Evolutionary conservation across 2,888 invertebrate genomes (phyloP).

Genomic region (Therioaphis trifolii): DNA sequence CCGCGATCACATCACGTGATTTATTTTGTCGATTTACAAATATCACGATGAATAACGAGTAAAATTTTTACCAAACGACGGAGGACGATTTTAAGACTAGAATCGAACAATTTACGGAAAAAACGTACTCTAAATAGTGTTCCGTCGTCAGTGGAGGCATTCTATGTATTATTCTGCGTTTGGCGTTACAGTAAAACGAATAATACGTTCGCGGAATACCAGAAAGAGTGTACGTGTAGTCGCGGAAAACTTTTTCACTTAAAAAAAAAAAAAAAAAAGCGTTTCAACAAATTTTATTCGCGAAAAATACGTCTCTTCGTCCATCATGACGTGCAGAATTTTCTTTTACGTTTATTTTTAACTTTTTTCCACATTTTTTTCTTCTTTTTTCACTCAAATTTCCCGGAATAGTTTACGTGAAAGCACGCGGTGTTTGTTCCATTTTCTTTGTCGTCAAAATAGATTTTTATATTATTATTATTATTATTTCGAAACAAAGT

Average conservation of each 20-base stretch:
- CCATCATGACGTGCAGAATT: neutral
- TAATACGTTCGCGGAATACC: too few relatives aligned
- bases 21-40: too few relatives aligned
- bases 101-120: too few relatives aligned
- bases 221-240: neutral
- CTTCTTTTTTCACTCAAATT: neutral
- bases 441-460: neutral
- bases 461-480: too few relatives aligned
- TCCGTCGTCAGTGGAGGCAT: too few relatives aligned
- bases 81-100: too few relatives aligned
- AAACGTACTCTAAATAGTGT: too few relatives aligned
- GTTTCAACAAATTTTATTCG: neutral
- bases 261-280: neutral
- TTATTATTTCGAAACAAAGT: neutral
- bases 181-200: too few relatives aligned
- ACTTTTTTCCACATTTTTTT: neutral
- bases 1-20: too few relatives aligned
- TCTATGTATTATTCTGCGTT: too few relatives aligned
- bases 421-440: neutral
- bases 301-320: neutral
- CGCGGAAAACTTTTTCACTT: neutral
- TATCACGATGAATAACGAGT: too few relatives aligned
- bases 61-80: too few relatives aligned
- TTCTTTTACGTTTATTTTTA: neutral
- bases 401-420: neutral